Evolutionary conservation across 2,888 invertebrate genomes (phyloP).

Genomic region (Eumerus sabulonum): DNA sequence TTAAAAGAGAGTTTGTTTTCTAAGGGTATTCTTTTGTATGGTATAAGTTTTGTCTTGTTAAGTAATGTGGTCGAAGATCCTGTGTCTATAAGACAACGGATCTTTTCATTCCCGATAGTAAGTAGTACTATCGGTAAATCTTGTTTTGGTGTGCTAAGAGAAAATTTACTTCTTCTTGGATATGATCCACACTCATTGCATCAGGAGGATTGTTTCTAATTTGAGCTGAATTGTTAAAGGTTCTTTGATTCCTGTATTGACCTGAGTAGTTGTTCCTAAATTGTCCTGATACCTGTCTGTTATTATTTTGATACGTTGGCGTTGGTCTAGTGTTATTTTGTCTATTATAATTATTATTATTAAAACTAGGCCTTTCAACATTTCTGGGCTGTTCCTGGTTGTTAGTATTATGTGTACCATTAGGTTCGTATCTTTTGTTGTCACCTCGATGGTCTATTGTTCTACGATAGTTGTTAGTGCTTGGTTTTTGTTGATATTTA

Average conservation of each 20-base stretch:
- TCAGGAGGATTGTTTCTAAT: slow-evolving; percentile 15
- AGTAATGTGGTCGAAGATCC: slow-evolving; percentile 54
- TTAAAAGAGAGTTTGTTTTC: slow-evolving; percentile 24
- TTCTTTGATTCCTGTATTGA: background rate
- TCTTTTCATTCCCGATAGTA: slow-evolving; percentile 40
- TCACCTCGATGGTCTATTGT: background rate
- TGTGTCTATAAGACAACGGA: slow-evolving; percentile 49
- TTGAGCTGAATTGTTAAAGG: background rate
- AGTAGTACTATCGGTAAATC: slow-evolving; percentile 60
- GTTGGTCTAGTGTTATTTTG: no score
- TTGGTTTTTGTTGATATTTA: no score
- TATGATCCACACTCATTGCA: slow-evolving; percentile 56
- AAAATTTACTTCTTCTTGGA: slow-evolving; percentile 60
- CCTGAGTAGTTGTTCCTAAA: slow-evolving; percentile 4
- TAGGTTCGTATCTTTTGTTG: background rate
- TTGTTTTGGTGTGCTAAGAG: slow-evolving; percentile 37
- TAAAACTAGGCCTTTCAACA: background rate
- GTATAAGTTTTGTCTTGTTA: slow-evolving; percentile 31
- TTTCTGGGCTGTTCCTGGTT: background rate
- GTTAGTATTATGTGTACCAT: background rate
- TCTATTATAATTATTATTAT: background rate
- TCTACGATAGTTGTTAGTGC: no score
- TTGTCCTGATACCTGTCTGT: slow-evolving; percentile 2
- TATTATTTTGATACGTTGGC: background rate
- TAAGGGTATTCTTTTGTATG: slow-evolving; percentile 47